phyloP scores from a whole-genome alignment of 2,797 vertebrate genomes.

The Etheostoma perlongum region DNA sequence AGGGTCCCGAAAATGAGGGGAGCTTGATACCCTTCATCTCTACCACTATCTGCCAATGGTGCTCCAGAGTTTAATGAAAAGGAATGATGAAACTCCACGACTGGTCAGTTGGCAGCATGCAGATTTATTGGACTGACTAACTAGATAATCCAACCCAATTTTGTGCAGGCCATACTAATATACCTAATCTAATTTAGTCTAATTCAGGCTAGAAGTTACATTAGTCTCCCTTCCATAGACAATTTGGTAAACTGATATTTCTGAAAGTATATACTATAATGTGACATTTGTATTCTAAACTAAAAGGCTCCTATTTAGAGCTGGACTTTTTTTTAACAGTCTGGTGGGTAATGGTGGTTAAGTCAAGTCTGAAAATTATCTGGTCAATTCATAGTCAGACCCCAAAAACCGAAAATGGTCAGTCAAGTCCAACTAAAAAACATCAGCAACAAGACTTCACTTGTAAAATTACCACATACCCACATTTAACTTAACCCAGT shows the following conservation, averaged over 20 bases:
- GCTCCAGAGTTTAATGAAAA: background rate
- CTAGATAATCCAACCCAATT: constrained; percentile 12
- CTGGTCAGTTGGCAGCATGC: background rate
- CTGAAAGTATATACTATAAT: background rate
- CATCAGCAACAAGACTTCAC: background rate
- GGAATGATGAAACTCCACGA: background rate
- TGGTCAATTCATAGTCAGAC: background rate
- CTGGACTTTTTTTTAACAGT: background rate
- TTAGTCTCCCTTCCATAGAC: background rate
- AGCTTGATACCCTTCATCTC: background rate
- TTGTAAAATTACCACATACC: background rate
- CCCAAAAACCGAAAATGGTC: background rate
- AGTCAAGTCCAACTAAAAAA: background rate
- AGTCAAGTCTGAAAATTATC: background rate
- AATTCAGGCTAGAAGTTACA: background rate
- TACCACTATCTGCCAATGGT: background rate
- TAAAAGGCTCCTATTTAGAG: background rate
- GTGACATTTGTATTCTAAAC: background rate
- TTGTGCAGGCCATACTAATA: background rate
- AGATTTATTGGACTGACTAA: background rate
- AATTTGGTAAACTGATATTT: background rate
- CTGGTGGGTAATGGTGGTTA: background rate
- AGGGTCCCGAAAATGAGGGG: background rate
- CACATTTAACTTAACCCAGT: background rate
- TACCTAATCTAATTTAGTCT: background rate